Conservation (phyloP, 2,113 vertebrate species). For the Nansenia antarctica region DNA sequence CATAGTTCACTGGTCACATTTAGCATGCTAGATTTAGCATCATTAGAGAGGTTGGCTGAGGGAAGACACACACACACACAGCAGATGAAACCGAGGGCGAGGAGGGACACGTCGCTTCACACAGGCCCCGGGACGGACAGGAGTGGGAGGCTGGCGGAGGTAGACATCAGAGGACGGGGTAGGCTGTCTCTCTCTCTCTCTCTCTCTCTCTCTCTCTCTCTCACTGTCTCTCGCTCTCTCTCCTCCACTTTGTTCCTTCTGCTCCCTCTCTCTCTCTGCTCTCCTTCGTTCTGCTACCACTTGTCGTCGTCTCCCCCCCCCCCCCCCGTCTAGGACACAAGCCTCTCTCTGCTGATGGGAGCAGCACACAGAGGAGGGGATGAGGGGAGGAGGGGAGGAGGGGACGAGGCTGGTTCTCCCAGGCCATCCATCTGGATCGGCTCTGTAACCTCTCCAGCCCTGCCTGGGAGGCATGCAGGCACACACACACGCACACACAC, state of each 20-base stretch:
- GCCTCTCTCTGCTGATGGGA: too few species aligned
- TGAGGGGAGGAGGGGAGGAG: constrained; percentile 26
- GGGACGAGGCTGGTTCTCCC: constrained; percentile 6
- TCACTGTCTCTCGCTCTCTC: too few species aligned
- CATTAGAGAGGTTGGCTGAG: constrained; percentile 76
- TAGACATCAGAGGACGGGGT: background rate
- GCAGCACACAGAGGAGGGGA: background rate
- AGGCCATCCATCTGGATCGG: constrained; percentile 38
- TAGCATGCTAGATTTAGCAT: constrained; percentile 81
- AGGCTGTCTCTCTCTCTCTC: too few species aligned
- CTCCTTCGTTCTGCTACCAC: too few species aligned
- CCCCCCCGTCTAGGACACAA: too few species aligned
- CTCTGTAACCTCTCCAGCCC: constrained; percentile 30
- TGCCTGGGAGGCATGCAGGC: constrained; percentile 6
- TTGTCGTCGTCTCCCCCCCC: too few species aligned
- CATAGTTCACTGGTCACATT: constrained; percentile 81
- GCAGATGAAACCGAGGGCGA: too few species aligned
- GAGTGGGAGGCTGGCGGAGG: constrained; percentile 39
- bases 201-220: too few species aligned
- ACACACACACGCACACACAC: background rate
- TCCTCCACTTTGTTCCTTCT: too few species aligned
- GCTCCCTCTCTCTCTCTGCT: too few species aligned
- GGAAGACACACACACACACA: too few species aligned
- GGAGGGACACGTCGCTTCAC: background rate
- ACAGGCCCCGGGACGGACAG: constrained; percentile 16